Evolutionary conservation across 2,888 invertebrate species (phyloP), one percentile per base, ranked within the genome.

Genomic region (Coelinius sp.): DNA sequence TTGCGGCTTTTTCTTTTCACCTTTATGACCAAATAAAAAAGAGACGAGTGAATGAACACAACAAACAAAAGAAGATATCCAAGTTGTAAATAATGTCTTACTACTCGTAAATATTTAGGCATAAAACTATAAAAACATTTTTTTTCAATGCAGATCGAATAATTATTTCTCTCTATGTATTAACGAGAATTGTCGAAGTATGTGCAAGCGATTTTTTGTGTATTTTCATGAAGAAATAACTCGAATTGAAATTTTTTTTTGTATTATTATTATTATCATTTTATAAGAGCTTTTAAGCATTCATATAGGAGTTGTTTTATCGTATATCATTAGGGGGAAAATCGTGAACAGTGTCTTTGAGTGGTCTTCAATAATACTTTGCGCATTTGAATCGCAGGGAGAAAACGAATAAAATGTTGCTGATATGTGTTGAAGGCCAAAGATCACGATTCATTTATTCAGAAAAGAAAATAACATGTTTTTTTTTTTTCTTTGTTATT

Each of bases 81-180:
- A 52, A 68, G 35, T 12, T n/a, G 41, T 38, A 38, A 38, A 31
- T 27, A 12, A 49, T 52, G 24, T 46, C 14, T 27, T n/a, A 27
- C n/a, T n/a, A n/a, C 12, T 5, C 41, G 44, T 22, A 56, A 49
- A 71, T 25, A 46, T 3, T 25, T n/a, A 62, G 52, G 5, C n/a
- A 46, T 25, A n/a, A 67, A 62, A 71, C 8, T 31, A 59, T n/a
- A 14, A 41, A 46, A 20, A 44, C 2, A 27, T 38, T 66, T 56
- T 38, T 66, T 56, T 12, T 22, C 63, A 63, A 70, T 44, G 52
- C 24, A 53, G 63, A 53, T 63, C 65, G 27, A 70, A 56, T 56
- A 17, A 44, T 64, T 63, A 53, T 53, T 14, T 53, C n/a, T 14
- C 8, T 14, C 41, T 41, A 4, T 31, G 31, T 31, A 12, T 49